Percentiles rank a stretch among this genome's conserved stretches.
phyloP scores from a whole-genome alignment of 1,140 invertebrate species.

The Diuraphis noxia region DNA sequence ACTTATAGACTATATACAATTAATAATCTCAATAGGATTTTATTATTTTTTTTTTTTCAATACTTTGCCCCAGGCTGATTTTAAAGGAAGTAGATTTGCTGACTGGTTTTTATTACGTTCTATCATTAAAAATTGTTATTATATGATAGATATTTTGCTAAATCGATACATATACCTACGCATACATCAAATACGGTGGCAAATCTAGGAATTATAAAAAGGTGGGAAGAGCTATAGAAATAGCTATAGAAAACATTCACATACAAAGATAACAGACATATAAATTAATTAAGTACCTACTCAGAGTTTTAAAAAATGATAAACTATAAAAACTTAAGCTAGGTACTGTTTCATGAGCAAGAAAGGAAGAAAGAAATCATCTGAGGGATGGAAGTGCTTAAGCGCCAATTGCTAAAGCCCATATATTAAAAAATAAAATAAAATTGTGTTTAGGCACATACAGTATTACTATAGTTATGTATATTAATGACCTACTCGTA shows the following conservation, averaged over 20 bases:
- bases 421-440: not conserved
- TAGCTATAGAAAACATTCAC: not conserved
- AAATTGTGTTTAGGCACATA: not conserved
- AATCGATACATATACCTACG: not conserved
- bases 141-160: not conserved
- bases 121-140: not conserved
- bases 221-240: not conserved
- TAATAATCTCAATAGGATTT: not conserved
- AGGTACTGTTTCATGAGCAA: no score
- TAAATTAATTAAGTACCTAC: not conserved
- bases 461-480: not conserved
- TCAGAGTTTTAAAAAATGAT: not conserved
- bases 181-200: not conserved
- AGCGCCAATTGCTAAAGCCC: not conserved
- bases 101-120: slow-evolving; percentile 50
- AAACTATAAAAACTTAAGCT: not conserved
- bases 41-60: not conserved
- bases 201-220: not conserved
- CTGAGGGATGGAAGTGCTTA: not conserved
- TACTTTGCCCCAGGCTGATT: not conserved
- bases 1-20: no score
- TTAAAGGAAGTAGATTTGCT: not conserved
- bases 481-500: not conserved
- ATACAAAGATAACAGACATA: not conserved
- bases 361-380: no score